Percentiles rank a stretch among this genome's conserved stretches.
Evolutionary conservation across 2,113 vertebrate genomes (phyloP).

Genomic region (Zosterops lateralis): DNA sequence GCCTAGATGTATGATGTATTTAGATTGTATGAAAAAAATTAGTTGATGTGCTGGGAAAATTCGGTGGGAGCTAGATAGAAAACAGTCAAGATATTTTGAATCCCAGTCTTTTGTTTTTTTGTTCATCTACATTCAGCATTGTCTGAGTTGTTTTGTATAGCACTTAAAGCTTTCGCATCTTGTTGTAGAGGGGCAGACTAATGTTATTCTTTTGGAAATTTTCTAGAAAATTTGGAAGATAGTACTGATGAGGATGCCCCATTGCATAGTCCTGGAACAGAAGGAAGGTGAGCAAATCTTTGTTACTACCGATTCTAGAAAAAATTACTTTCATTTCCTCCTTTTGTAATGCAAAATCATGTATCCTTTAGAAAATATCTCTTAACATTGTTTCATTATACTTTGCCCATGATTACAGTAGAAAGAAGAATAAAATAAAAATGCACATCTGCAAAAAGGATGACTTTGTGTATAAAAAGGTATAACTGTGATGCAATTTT

Average conservation of each 20-base stretch:
- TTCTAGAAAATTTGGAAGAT: constrained; percentile 88
- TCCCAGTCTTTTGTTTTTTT: neutral
- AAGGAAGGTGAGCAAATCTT: constrained; percentile 82
- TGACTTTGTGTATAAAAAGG: neutral
- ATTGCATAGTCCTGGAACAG: constrained; percentile 84
- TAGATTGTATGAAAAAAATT: neutral
- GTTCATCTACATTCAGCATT: neutral
- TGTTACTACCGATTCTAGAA: neutral
- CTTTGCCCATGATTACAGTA: neutral
- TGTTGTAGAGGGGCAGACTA: neutral
- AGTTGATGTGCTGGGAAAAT: neutral
- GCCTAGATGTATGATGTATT: neutral
- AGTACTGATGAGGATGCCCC: constrained; percentile 93
- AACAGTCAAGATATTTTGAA: neutral
- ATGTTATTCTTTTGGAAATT: constrained; percentile 22
- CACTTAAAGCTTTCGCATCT: neutral
- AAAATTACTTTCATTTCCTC: neutral
- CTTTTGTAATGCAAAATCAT: neutral
- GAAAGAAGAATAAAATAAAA: neutral
- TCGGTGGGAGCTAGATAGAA: neutral
- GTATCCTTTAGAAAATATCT: neutral
- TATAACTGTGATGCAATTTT: constrained; percentile 28
- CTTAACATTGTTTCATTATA: neutral
- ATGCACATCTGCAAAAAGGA: neutral
- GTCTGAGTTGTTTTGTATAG: neutral